Evolutionary conservation across 2,113 vertebrate genomes (phyloP), one percentile per base, ranked within the genome.

Genomic region (Felis chaus): DNA sequence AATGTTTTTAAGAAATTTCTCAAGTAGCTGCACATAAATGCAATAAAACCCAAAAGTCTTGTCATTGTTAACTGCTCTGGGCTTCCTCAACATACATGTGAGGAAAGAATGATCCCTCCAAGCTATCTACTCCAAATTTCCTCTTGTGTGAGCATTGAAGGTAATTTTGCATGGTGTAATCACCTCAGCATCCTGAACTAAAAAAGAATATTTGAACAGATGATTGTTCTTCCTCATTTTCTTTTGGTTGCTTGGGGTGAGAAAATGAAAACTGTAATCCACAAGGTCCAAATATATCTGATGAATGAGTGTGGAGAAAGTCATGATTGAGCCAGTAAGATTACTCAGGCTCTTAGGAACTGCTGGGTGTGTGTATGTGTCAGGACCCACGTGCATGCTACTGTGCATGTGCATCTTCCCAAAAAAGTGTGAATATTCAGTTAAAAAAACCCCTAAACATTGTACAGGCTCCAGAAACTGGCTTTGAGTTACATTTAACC

Each of bases 171-270:
- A 16, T 19, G 14, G 14, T 31, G 4, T 86, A 36, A 63, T 23
- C 27, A 89, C 41, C 2, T 25, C 29, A 3, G 33, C 65, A 90
- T 94, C 50, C 21, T 94, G 29, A 81, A 78, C 66, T 81, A 79
- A 91, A 79, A 91, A 48, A 53, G 48, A 97, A 48, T 69, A 79
- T 89, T 82, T 94, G 61, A 96, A 27, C 14, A 92, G 21, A 8
- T 80, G 7, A 55, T 36, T 97, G 7, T 36, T 96, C 16, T 92
- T 57, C 33, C 18, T 96, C 16, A 74, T 4, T 95, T 95, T 96
- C 68, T 92, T 93, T 90, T 92, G 29, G 19, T 65, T 93, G 55
- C 21, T 86, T 61, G 27, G 33, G 21, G 2, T 79, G 18, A 91
- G 81, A 33, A 93, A 93, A 78, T 82, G 50, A 89, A 65, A 90